Percentiles rank a stretch among this genome's conserved stretches.
Evolutionary conservation across 1,140 invertebrate species (phyloP).

Genomic region (Drosophila orena): DNA sequence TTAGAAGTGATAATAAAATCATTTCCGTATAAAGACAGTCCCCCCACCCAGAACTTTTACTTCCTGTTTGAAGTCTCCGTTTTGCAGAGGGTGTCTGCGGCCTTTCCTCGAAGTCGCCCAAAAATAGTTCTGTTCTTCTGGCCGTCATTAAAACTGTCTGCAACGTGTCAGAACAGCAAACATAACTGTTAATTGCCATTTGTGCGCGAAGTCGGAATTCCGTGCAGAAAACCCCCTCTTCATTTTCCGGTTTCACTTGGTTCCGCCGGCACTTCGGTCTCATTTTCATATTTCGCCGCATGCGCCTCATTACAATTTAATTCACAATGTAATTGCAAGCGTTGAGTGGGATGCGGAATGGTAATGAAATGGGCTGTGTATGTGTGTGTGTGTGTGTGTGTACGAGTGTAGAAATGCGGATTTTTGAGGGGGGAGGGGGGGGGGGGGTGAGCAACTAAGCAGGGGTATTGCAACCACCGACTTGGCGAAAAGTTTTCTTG

Average conservation of each 20-base stretch:
- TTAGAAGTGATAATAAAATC: background rate
- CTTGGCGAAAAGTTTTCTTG: slow-evolving; percentile 60
- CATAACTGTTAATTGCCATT: slow-evolving; percentile 83
- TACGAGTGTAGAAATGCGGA: background rate
- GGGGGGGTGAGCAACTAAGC: slow-evolving; percentile 13
- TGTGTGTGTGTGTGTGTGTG: background rate
- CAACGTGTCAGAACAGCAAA: slow-evolving; percentile 75
- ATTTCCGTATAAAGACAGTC: slow-evolving; percentile 1
- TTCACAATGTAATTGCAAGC: slow-evolving; percentile 79
- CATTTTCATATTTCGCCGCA: slow-evolving; percentile 76
- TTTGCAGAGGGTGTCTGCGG: background rate
- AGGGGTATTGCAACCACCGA: slow-evolving; percentile 19
- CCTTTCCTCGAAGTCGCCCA: slow-evolving; percentile 34
- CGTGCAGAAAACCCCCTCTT: background rate
- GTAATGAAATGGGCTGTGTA: background rate
- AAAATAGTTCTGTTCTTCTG: slow-evolving; percentile 63
- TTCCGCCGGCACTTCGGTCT: slow-evolving; percentile 29
- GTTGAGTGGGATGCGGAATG: slow-evolving; percentile 18
- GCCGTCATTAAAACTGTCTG: slow-evolving; percentile 78
- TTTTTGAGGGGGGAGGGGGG: background rate
- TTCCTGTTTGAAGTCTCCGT: slow-evolving; percentile 39
- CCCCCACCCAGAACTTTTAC: slow-evolving; percentile 17
- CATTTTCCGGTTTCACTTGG: slow-evolving; percentile 6
- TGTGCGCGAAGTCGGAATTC: slow-evolving; percentile 33
- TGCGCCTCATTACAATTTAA: slow-evolving; percentile 83